These are phyloP conservation scores for Drosophila simulans DNA, from an alignment of 1,140 invertebrate species.

Conservation along the genomic window DNA sequence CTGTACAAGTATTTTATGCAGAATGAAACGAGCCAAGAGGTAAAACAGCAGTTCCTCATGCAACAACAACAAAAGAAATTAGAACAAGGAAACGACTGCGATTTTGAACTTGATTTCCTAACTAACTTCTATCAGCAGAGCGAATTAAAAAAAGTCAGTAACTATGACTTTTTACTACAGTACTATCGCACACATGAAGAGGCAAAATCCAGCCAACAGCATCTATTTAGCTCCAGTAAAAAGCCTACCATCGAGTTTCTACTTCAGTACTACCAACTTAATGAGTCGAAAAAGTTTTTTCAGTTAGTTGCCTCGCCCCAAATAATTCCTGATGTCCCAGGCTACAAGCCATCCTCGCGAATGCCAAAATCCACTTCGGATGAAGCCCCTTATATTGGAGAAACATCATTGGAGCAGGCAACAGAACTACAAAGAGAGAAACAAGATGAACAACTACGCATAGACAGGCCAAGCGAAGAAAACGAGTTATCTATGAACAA, in stretches of 20 bases:
- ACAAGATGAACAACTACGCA: neutral
- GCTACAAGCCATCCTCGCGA: conserved; percentile 50
- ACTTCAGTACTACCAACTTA: conserved; percentile 81
- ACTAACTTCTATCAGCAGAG: conserved; percentile 78
- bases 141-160: conserved; percentile 72
- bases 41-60: conserved; percentile 67
- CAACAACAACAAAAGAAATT: conserved; percentile 53
- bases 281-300: conserved; percentile 84
- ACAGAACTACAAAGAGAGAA: neutral
- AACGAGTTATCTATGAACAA: conserved; percentile 6
- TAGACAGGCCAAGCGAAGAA: neutral
- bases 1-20: conserved; percentile 79
- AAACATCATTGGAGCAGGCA: conserved; percentile 10
- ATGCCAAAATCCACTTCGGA: conserved; percentile 50
- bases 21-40: conserved; percentile 64
- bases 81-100: conserved; percentile 29
- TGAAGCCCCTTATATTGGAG: conserved; percentile 30
- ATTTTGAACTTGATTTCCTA: conserved; percentile 71
- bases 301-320: conserved; percentile 84
- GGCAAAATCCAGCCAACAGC: conserved; percentile 28
- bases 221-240: conserved; percentile 56
- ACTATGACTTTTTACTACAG: conserved; percentile 78
- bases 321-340: conserved; percentile 68
- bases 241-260: conserved; percentile 79
- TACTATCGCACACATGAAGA: conserved; percentile 72